Conservation (phyloP, 2,797 vertebrate genomes). For the Oceanodroma leucorhoa region DNA sequence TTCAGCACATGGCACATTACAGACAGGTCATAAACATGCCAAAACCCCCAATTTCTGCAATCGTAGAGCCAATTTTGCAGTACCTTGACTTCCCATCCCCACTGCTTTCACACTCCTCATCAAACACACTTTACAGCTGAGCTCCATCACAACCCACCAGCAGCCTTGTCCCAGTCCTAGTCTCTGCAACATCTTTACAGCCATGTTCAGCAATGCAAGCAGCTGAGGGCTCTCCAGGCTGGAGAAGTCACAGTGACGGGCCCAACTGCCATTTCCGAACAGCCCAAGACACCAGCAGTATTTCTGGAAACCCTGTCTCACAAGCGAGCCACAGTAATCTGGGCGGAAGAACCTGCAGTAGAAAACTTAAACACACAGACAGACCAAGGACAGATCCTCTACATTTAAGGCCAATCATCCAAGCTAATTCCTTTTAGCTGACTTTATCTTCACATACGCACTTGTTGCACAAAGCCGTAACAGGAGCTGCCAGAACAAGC, state of each 20-base stretch:
- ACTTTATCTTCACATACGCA: neutral
- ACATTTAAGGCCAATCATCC: neutral
- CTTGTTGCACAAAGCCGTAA: neutral
- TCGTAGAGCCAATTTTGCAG: rapidly evolving
- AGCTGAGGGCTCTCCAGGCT: neutral
- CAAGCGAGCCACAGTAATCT: neutral
- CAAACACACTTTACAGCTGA: neutral
- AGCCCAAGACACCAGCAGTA: neutral
- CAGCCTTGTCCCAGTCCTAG: neutral
- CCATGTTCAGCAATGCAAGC: neutral
- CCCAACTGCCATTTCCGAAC: neutral
- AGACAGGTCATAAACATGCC: neutral
- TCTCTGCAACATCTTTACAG: neutral
- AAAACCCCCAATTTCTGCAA: neutral
- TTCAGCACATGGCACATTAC: neutral
- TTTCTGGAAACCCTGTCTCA: neutral
- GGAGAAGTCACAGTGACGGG: rapidly evolving
- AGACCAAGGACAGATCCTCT: neutral
- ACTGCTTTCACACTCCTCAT: neutral
- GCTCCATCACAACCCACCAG: neutral
- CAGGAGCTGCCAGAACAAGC: neutral
- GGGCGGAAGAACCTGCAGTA: neutral
- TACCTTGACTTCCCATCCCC: neutral
- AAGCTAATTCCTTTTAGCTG: neutral
- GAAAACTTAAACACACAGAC: rapidly evolving